Evolutionary conservation across 2,888 invertebrate genomes (phyloP).

Genomic region (Archaeoteleia sp.): DNA sequence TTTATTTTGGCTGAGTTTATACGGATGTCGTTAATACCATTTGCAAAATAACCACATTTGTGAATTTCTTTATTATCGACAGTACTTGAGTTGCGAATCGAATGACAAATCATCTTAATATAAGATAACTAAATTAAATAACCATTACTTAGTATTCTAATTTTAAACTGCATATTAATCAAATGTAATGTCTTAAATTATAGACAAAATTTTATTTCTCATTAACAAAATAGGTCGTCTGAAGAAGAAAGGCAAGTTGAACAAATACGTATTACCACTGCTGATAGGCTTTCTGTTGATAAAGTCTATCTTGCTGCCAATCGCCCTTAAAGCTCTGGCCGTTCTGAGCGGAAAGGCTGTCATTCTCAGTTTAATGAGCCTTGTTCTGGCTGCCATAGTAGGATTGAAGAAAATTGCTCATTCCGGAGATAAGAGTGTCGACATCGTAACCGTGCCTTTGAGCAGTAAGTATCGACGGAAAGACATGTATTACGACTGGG

Average conservation of each 20-base stretch:
- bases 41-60: no score
- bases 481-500: constrained; percentile 60
- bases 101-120: no score
- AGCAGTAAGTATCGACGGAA: constrained; percentile 69
- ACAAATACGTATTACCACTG: constrained; percentile 79
- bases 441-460: constrained; percentile 59
- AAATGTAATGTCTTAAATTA: background rate
- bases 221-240: constrained; percentile 62
- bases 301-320: constrained; percentile 81
- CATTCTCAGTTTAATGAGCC: constrained; percentile 76
- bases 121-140: no score
- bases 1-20: no score
- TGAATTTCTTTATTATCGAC: no score
- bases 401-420: constrained; percentile 78
- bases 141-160: background rate
- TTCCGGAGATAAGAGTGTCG: constrained; percentile 48
- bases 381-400: constrained; percentile 79
- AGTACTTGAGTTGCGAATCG: no score
- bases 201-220: constrained; percentile 1
- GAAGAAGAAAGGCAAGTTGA: constrained; percentile 74
- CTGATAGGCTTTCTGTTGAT: constrained; percentile 80
- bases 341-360: constrained; percentile 80
- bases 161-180: background rate
- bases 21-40: no score
- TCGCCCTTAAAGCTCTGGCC: constrained; percentile 82